Evolutionary conservation across 2,888 invertebrate genomes (phyloP).

Genomic region (Dysmachus trigonus): DNA sequence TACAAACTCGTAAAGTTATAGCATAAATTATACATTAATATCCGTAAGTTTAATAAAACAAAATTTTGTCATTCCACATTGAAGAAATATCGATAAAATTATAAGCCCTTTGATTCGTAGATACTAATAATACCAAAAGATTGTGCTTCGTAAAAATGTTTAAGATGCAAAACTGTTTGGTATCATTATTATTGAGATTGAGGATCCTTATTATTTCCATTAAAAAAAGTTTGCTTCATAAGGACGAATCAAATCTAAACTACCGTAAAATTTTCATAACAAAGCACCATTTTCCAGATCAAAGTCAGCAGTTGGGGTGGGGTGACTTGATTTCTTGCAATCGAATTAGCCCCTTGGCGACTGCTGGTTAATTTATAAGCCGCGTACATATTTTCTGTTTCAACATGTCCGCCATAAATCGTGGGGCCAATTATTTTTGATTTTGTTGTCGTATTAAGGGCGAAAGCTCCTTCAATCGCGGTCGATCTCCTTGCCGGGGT

Average conservation of each 20-base stretch:
- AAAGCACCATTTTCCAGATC: neutral
- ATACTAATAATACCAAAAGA: too few relatives aligned
- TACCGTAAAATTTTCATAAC: neutral
- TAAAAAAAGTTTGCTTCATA: neutral
- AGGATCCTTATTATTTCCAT: neutral
- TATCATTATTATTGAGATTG: too few relatives aligned
- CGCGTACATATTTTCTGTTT: slow-evolving; percentile 39
- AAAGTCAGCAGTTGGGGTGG: neutral
- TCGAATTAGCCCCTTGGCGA: slow-evolving; percentile 25
- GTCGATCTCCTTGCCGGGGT: neutral
- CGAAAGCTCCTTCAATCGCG: neutral
- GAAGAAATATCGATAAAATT: too few relatives aligned
- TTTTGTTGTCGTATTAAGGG: slow-evolving; percentile 21
- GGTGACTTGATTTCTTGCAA: neutral
- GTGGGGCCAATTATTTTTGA: slow-evolving; percentile 45
- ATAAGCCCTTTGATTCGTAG: too few relatives aligned
- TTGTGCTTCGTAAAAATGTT: too few relatives aligned
- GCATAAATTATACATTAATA: too few relatives aligned
- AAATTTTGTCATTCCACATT: too few relatives aligned
- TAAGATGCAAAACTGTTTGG: too few relatives aligned
- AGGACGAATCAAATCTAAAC: neutral
- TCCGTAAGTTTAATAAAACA: too few relatives aligned
- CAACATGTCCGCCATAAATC: slow-evolving; percentile 44
- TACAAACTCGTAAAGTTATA: too few relatives aligned
- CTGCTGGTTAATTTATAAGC: slow-evolving; percentile 35